phyloP scores from a whole-genome alignment of 2,888 invertebrate species.

The Belgica antarctica region DNA sequence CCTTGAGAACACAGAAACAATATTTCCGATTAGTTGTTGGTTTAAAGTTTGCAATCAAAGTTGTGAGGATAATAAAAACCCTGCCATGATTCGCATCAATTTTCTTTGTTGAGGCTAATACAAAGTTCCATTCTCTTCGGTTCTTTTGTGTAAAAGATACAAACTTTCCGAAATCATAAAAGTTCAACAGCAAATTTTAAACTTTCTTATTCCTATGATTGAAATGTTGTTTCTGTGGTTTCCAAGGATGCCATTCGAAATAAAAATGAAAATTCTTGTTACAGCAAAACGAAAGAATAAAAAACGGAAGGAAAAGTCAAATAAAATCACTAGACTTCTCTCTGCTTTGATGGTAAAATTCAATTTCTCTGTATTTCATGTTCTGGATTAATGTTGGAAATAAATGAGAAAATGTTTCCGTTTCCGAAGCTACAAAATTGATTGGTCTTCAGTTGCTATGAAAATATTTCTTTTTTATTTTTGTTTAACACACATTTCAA shows the following conservation, averaged over 20 bases:
- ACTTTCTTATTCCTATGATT: conserved; percentile 52
- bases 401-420: too few relatives aligned
- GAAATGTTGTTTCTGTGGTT: conserved; percentile 58
- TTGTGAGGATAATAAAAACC: too few relatives aligned
- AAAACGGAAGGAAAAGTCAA: conserved; percentile 31
- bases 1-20: conserved; percentile 62
- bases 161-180: neutral
- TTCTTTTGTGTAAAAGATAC: too few relatives aligned
- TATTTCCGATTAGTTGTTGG: conserved; percentile 51
- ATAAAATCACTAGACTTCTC: too few relatives aligned
- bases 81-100: conserved; percentile 28
- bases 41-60: conserved; percentile 18
- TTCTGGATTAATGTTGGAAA: too few relatives aligned
- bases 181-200: neutral
- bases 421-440: too few relatives aligned
- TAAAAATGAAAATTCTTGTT: neutral
- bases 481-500: conserved; percentile 55
- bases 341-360: too few relatives aligned
- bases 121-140: neutral
- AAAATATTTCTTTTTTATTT: conserved; percentile 29
- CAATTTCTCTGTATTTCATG: too few relatives aligned
- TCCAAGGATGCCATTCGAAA: conserved; percentile 51
- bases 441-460: too few relatives aligned
- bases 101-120: neutral
- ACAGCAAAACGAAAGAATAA: neutral